Conservation (phyloP, 2,888 invertebrate species). For the Mythimna pallens region DNA sequence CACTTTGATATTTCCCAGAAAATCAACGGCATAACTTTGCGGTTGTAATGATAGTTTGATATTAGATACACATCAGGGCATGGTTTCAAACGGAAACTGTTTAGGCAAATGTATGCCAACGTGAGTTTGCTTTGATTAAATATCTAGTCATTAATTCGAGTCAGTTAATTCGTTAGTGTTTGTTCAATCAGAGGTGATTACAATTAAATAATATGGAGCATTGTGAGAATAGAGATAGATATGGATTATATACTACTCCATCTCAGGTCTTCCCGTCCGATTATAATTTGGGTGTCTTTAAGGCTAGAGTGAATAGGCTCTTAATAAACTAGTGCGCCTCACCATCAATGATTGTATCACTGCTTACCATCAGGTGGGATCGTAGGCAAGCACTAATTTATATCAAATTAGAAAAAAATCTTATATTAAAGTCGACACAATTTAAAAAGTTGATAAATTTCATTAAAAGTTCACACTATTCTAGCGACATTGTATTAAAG, state of each 20-base stretch:
- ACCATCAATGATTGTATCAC: no score
- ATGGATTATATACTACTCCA: background rate
- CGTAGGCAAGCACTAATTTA: no score
- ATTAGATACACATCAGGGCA: conserved; percentile 63
- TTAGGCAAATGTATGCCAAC: conserved; percentile 58
- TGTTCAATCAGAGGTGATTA: conserved; percentile 45
- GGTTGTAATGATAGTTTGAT: conserved; percentile 64
- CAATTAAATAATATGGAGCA: conserved; percentile 42
- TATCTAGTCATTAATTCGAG: conserved; percentile 56
- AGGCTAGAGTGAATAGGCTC: no score
- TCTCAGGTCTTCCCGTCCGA: conserved; percentile 1
- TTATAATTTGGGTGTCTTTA: no score
- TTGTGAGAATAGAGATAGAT: conserved; percentile 11
- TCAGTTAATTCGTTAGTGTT: conserved; percentile 54
- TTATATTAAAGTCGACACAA: conserved; percentile 22
- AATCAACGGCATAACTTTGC: conserved; percentile 66
- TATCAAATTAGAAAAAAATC: no score
- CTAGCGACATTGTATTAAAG: conserved; percentile 21
- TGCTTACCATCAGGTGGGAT: no score
- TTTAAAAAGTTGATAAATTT: conserved; percentile 59
- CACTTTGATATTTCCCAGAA: conserved; percentile 73
- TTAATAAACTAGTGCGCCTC: no score
- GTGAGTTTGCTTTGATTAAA: conserved; percentile 62
- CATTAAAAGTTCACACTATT: conserved; percentile 47
- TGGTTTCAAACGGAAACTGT: conserved; percentile 58